phyloP scores from a whole-genome alignment of 2,888 invertebrate genomes.

The Tyria jacobaeae region DNA sequence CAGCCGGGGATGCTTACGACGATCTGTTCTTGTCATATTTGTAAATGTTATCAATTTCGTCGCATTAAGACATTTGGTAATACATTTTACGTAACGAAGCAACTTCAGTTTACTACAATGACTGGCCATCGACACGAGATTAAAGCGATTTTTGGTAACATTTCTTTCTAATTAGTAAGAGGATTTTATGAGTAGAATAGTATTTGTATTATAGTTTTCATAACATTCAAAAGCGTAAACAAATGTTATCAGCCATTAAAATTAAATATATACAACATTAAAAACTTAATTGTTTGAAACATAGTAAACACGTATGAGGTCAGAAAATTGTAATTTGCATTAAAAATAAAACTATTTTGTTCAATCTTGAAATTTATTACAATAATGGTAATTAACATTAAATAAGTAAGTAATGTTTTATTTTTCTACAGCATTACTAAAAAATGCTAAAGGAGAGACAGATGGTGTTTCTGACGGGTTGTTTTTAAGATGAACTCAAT shows the following conservation, averaged over 20 bases:
- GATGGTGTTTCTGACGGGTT: too few species aligned
- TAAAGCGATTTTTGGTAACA: background rate
- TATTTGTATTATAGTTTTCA: background rate
- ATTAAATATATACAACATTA: background rate
- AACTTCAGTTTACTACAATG: background rate
- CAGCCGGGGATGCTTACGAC: conserved; percentile 58
- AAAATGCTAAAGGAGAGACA: too few species aligned
- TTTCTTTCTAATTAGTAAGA: background rate
- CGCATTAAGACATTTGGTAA: conserved; percentile 1
- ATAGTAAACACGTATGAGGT: background rate
- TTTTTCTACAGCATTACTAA: too few species aligned
- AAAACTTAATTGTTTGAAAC: background rate
- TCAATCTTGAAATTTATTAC: too few species aligned
- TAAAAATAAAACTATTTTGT: too few species aligned
- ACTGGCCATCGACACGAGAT: background rate
- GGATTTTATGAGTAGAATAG: background rate
- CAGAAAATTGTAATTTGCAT: too few species aligned
- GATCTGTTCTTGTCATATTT: conserved; percentile 60
- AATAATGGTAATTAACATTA: too few species aligned
- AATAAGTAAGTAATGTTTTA: too few species aligned
- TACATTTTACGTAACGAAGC: background rate
- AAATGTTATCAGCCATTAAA: too few species aligned
- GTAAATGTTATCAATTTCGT: conserved; percentile 33
- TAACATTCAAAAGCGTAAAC: too few species aligned
- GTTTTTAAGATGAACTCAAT: too few species aligned